phyloP scores from a whole-genome alignment of 1,140 invertebrate species.

The Eufriesea mexicana region DNA sequence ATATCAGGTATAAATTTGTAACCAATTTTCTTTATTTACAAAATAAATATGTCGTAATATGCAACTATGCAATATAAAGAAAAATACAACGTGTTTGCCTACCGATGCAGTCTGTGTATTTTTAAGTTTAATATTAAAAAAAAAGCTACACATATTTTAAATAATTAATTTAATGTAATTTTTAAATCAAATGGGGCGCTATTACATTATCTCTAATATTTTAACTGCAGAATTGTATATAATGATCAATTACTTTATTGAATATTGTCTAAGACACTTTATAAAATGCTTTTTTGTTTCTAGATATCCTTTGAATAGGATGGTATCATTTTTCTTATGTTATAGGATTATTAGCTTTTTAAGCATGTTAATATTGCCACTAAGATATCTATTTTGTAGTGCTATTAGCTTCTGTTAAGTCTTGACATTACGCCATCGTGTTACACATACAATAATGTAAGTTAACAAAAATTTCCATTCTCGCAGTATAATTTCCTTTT shows the following conservation, averaged over 20 bases:
- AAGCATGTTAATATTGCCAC: slow-evolving; percentile 24
- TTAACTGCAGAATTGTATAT: not conserved
- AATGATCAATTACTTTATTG: slow-evolving; percentile 26
- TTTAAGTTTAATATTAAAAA: slow-evolving; percentile 9
- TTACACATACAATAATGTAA: not conserved
- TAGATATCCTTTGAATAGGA: not conserved
- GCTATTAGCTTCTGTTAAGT: not conserved
- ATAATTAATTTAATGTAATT: slow-evolving; percentile 17
- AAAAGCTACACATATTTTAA: slow-evolving; percentile 20
- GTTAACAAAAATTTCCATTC: not conserved
- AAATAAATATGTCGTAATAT: slow-evolving; percentile 28
- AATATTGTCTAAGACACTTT: slow-evolving; percentile 16
- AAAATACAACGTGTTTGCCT: not conserved
- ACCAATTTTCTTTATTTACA: slow-evolving; percentile 48
- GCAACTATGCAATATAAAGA: not conserved
- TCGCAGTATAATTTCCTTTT: slow-evolving; percentile 2
- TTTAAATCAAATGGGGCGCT: not conserved
- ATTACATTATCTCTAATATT: slow-evolving; percentile 27
- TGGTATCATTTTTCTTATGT: slow-evolving; percentile 10
- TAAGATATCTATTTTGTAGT: not conserved
- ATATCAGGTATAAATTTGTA: slow-evolving; percentile 2
- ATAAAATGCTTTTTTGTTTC: slow-evolving; percentile 32
- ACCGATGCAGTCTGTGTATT: not conserved
- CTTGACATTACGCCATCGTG: not conserved
- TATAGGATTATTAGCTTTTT: slow-evolving; percentile 8